phyloP scores from a whole-genome alignment of 2,113 vertebrate genomes.

The Lepisosteus oculatus region DNA sequence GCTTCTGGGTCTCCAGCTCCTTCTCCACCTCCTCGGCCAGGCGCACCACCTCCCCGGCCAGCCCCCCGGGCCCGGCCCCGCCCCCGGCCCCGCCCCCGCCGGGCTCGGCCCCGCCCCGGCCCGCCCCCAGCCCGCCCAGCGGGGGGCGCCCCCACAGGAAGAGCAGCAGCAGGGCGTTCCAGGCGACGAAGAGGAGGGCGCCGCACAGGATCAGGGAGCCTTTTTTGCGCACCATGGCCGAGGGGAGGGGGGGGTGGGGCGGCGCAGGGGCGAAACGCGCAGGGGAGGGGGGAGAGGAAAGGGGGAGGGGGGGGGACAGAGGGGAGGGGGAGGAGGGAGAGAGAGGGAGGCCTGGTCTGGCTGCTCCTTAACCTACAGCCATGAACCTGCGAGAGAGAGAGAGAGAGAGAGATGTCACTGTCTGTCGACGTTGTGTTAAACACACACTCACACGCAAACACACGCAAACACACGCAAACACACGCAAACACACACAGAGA shows the following conservation, averaged over 20 bases:
- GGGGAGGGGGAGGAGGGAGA: not conserved
- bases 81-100: conserved; percentile 66
- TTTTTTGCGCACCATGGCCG: conserved; percentile 90
- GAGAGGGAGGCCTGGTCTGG: conserved; percentile 20
- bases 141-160: conserved; percentile 86
- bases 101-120: conserved; percentile 56
- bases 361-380: conserved; percentile 48
- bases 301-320: conserved; percentile 11
- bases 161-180: conserved; percentile 87
- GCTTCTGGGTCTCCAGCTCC: conserved; percentile 80
- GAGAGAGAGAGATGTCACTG: conserved; percentile 9
- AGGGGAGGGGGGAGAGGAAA: not conserved
- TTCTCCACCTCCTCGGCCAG: conserved; percentile 73
- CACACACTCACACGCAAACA: too few relatives aligned
- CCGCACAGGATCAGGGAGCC: conserved; percentile 79
- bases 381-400: conserved; percentile 54
- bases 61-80: conserved; percentile 32
- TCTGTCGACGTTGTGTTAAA: too few relatives aligned
- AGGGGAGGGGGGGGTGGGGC: not conserved
- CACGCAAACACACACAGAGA: too few relatives aligned
- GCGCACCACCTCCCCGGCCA: conserved; percentile 76
- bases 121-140: conserved; percentile 51
- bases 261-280: not conserved
- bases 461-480: too few relatives aligned
- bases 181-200: conserved; percentile 84